phyloP scores from a whole-genome alignment of 1,140 invertebrate species.

The Ceratitis capitata region DNA sequence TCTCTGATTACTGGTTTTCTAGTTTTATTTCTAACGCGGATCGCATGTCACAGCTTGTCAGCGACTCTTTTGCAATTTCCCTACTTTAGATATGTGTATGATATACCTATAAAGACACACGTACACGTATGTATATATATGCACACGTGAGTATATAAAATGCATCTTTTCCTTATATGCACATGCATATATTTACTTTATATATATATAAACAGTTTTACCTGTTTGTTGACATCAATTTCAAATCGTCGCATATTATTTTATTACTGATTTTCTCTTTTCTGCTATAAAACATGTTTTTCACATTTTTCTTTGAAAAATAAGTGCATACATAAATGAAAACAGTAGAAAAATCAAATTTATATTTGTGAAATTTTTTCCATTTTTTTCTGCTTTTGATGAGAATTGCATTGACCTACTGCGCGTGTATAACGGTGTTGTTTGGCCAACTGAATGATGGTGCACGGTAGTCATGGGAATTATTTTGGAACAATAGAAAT shows the following conservation, averaged over 20 bases:
- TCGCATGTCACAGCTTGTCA: conserved; percentile 19
- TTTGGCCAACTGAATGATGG: not conserved
- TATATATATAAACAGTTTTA: not conserved
- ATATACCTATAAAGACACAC: not conserved
- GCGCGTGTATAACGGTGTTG: not conserved
- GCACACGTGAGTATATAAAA: not conserved
- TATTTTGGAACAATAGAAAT: not conserved
- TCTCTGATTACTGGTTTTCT: conserved; percentile 3
- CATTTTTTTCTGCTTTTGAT: not conserved
- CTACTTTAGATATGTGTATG: not conserved
- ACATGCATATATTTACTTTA: not conserved
- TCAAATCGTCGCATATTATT: not conserved
- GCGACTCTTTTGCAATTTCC: conserved; percentile 13
- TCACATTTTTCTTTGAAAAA: conserved; percentile 15
- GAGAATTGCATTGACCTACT: conserved; percentile 18
- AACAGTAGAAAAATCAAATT: not conserved
- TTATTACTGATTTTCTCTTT: conserved; percentile 22
- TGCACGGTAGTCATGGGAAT: not conserved
- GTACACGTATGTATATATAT: not conserved
- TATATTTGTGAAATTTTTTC: not conserved
- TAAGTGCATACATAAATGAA: too few species aligned
- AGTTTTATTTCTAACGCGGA: not conserved
- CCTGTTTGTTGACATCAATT: not conserved
- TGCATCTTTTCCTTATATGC: too few species aligned
- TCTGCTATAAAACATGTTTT: conserved; percentile 15